phyloP scores from a whole-genome alignment of 2,797 vertebrate genomes.

The Amphiprion clarkii region DNA sequence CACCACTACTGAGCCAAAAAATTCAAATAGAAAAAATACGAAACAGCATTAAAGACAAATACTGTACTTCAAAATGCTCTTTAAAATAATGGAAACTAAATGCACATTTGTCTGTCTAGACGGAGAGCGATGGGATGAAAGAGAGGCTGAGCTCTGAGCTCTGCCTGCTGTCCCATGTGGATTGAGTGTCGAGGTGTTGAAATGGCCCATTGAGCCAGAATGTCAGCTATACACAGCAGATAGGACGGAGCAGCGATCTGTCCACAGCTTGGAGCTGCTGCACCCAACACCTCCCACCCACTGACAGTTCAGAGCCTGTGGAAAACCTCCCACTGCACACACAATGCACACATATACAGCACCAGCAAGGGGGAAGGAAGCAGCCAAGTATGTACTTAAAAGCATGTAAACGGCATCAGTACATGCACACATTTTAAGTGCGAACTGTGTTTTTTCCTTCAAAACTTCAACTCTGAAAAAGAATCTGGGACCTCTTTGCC shows the following conservation, averaged over 20 bases:
- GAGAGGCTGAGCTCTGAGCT: slow-evolving; percentile 30
- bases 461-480: slow-evolving; percentile 13
- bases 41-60: slow-evolving; percentile 31
- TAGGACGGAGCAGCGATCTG: slow-evolving; percentile 67
- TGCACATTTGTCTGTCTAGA: slow-evolving; percentile 46
- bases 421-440: slow-evolving; percentile 2
- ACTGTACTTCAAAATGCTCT: slow-evolving; percentile 27
- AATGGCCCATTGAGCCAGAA: slow-evolving; percentile 77
- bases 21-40: slow-evolving; percentile 3
- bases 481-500: slow-evolving; percentile 46
- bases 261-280: slow-evolving; percentile 63
- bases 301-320: slow-evolving; percentile 42
- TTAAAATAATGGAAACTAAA: slow-evolving; percentile 37
- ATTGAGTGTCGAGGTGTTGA: slow-evolving; percentile 80
- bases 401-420: slow-evolving; percentile 15
- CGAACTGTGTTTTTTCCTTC: slow-evolving; percentile 4
- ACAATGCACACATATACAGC: slow-evolving; percentile 21
- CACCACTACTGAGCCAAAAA: slow-evolving; percentile 3
- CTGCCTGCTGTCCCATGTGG: slow-evolving; percentile 59
- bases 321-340: slow-evolving; percentile 47
- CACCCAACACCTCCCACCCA: slow-evolving; percentile 40
- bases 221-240: slow-evolving; percentile 71
- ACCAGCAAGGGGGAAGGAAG: slow-evolving; percentile 28
- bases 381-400: slow-evolving; percentile 25
- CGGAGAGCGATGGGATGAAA: slow-evolving; percentile 26